A percentile compares a stretch with the other conserved stretches of the same genome.
Evolutionary conservation across 2,888 invertebrate species (phyloP).

Genomic region (Ichneumoninae sp.): DNA sequence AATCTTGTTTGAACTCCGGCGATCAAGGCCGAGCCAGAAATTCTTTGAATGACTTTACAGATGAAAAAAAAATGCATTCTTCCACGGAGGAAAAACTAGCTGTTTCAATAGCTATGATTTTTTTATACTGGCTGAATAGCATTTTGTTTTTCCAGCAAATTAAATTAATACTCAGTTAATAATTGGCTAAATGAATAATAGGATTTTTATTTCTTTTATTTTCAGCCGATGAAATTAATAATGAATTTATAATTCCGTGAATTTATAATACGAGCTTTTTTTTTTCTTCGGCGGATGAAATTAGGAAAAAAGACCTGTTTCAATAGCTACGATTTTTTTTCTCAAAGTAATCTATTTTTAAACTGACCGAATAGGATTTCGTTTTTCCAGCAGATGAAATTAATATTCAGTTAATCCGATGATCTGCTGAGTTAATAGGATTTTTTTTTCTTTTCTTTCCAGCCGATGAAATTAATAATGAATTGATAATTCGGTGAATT

Average conservation of each 20-base stretch:
- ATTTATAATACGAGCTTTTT: not conserved
- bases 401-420: too few relatives aligned
- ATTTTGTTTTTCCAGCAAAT: not conserved
- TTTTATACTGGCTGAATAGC: not conserved
- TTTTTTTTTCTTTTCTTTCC: not conserved
- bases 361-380: not conserved
- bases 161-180: too few relatives aligned
- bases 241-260: not conserved
- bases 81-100: not conserved
- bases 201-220: not conserved
- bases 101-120: not conserved
- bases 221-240: not conserved
- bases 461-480: not conserved
- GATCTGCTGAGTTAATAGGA: not conserved
- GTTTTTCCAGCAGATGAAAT: too few relatives aligned
- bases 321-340: not conserved
- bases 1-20: constrained; percentile 26
- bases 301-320: not conserved
- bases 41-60: not conserved
- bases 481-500: not conserved
- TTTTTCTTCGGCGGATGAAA: not conserved
- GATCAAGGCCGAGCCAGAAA: not conserved
- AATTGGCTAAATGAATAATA: too few relatives aligned
- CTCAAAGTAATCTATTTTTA: not conserved
- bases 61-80: not conserved